phyloP scores from a whole-genome alignment of 2,113 vertebrate genomes.

The Oncorhynchus masou region DNA sequence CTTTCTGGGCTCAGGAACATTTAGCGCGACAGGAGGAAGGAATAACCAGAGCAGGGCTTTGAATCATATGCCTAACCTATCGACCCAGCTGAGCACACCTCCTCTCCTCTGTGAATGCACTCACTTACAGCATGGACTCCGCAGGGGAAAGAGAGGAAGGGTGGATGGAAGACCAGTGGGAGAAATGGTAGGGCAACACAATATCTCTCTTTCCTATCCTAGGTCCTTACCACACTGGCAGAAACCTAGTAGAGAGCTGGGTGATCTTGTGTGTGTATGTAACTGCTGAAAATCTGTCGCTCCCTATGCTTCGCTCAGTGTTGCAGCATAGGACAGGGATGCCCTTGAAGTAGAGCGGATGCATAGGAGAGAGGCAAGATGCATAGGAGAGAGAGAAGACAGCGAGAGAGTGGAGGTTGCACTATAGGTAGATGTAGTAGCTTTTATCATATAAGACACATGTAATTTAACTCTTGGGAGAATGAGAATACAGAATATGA shows the following conservation, averaged over 20 bases:
- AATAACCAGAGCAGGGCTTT: constrained; percentile 13
- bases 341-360: constrained; percentile 42
- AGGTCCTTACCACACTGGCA: not conserved
- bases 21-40: not conserved
- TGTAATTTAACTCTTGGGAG: not conserved
- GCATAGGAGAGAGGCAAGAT: not conserved
- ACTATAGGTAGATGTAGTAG: no score
- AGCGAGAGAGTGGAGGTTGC: not conserved
- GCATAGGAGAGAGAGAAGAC: not conserved
- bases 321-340: constrained; percentile 9
- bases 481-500: not conserved
- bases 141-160: constrained; percentile 87
- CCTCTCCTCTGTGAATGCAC: constrained; percentile 73
- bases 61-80: constrained; percentile 50
- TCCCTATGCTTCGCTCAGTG: constrained; percentile 1
- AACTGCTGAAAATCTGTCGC: constrained; percentile 2
- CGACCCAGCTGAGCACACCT: constrained; percentile 54
- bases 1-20: not conserved
- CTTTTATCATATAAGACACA: not conserved
- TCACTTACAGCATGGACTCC: constrained; percentile 87
- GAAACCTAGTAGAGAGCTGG: not conserved
- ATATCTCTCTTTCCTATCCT: not conserved
- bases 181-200: constrained; percentile 87
- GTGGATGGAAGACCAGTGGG: constrained; percentile 99
- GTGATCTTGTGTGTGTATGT: constrained; percentile 30